A percentile compares a stretch with the other conserved stretches of the same genome.
Conservation (phyloP, 2,888 invertebrate species). For the Tenodera sinensis region DNA sequence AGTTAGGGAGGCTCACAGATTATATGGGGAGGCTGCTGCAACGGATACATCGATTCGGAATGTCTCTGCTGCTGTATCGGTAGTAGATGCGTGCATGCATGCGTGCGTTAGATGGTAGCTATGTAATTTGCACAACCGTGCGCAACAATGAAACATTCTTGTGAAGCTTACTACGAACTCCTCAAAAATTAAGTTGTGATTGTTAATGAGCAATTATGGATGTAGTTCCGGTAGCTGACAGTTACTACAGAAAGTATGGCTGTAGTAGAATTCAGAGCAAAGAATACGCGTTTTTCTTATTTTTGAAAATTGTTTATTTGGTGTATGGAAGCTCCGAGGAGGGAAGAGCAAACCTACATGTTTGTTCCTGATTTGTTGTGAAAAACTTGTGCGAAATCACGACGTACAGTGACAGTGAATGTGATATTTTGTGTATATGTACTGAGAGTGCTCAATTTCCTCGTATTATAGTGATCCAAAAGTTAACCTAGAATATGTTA, state of each 20-base stretch:
- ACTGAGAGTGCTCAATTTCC: neutral
- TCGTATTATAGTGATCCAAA: neutral
- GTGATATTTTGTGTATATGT: neutral
- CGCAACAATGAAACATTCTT: neutral
- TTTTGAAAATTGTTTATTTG: neutral
- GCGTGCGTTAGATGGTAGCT: too few species aligned
- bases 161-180: neutral
- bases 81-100: too few species aligned
- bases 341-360: neutral
- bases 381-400: neutral
- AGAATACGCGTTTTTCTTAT: neutral
- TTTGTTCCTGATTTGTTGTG: conserved; percentile 2
- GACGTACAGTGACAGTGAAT: neutral
- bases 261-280: neutral
- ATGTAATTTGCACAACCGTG: neutral
- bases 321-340: neutral
- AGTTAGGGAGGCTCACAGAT: neutral
- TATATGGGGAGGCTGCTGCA: neutral
- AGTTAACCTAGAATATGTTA: neutral
- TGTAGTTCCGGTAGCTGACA: neutral
- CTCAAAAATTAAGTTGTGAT: neutral
- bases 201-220: neutral
- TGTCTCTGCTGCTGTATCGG: neutral
- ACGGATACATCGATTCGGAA: conserved; percentile 12
- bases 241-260: neutral